Conservation (phyloP, 2,888 invertebrate genomes). For the Pyrrhosoma nymphula region DNA sequence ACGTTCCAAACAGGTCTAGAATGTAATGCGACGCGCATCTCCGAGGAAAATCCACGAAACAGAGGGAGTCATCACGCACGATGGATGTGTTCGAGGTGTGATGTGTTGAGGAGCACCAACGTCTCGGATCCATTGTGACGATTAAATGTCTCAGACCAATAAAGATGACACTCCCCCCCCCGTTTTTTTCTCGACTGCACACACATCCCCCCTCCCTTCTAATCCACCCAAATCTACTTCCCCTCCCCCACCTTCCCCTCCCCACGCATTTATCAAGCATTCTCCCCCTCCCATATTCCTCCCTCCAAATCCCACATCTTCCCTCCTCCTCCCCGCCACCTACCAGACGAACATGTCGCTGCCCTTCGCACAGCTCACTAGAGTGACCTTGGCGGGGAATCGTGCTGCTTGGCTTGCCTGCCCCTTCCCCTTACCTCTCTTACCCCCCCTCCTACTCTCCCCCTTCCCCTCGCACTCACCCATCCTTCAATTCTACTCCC, state of each 20-base stretch:
- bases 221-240: not conserved
- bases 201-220: not conserved
- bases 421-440: not conserved
- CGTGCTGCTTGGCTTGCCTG: not conserved
- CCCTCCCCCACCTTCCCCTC: not conserved
- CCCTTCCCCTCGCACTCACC: not conserved
- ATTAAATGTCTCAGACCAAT: conserved; percentile 15
- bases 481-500: not conserved
- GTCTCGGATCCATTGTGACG: not conserved
- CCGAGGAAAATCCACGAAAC: not conserved
- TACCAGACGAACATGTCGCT: not conserved
- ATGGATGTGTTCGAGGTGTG: no score
- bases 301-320: not conserved
- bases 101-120: not conserved
- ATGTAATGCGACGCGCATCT: not conserved
- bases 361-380: not conserved
- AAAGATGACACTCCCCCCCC: not conserved
- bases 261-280: no score
- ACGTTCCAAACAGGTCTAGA: not conserved
- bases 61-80: not conserved
- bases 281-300: not conserved
- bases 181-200: not conserved
- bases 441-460: not conserved
- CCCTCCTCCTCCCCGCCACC: not conserved
- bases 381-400: not conserved